These are phyloP conservation scores for Leptatherina wallacei DNA, from an alignment of 2,797 vertebrate genomes.

Conservation along the genomic window DNA sequence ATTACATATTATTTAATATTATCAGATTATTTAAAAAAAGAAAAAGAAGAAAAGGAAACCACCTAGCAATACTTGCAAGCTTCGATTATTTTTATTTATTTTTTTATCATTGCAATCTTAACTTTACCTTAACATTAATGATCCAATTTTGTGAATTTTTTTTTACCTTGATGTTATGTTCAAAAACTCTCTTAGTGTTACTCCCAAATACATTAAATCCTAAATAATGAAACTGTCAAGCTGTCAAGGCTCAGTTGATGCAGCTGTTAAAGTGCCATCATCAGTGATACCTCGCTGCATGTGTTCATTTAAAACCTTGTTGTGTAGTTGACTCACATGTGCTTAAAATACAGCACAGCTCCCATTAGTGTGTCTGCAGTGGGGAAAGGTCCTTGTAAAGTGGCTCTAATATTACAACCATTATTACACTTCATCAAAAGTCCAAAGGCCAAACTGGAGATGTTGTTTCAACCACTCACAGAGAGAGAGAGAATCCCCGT, in stretches of 20 bases:
- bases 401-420: conserved; percentile 86
- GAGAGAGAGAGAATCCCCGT: conserved; percentile 79
- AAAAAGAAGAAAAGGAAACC: background rate
- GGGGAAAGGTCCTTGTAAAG: conserved; percentile 69
- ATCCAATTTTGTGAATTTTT: background rate
- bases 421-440: conserved; percentile 89
- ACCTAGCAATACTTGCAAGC: background rate
- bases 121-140: background rate
- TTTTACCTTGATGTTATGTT: background rate
- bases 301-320: conserved; percentile 75
- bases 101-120: background rate
- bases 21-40: background rate
- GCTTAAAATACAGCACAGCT: conserved; percentile 72
- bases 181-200: conserved; percentile 4
- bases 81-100: background rate
- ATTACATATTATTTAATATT: background rate
- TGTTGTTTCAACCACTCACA: conserved; percentile 81
- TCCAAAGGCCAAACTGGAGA: conserved; percentile 83
- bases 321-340: conserved; percentile 81
- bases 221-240: conserved; percentile 82
- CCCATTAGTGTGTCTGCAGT: conserved; percentile 60
- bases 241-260: conserved; percentile 79
- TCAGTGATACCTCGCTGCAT: conserved; percentile 69
- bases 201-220: conserved; percentile 64
- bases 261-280: conserved; percentile 86